These are phyloP conservation scores for Nerophis lumbriciformis DNA, from an alignment of 2,113 vertebrate species.

Conservation along the genomic window DNA sequence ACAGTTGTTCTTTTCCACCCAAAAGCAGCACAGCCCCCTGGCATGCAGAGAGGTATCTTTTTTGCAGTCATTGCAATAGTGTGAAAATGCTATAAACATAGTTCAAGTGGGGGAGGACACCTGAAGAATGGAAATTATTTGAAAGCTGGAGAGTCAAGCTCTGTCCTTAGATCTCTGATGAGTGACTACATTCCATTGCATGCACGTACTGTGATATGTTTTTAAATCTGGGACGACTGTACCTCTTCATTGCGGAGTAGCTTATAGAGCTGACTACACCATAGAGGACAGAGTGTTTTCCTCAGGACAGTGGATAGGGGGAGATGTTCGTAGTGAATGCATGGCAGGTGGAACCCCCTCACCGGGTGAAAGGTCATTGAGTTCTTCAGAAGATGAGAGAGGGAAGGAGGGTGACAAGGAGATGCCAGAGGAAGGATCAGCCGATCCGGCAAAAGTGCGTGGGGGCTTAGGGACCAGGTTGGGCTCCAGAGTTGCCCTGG, in stretches of 20 bases:
- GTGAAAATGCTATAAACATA: slow-evolving; percentile 63
- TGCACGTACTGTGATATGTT: slow-evolving; percentile 70
- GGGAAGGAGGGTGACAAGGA: slow-evolving; percentile 95
- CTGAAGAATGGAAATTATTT: slow-evolving; percentile 60
- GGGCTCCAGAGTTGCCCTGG: slow-evolving; percentile 90
- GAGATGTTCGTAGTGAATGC: slow-evolving; percentile 85
- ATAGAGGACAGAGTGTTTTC: slow-evolving; percentile 71
- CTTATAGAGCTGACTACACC: slow-evolving; percentile 56
- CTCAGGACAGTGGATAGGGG: slow-evolving; percentile 80
- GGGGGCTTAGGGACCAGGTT: slow-evolving; percentile 96
- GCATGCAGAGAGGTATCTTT: slow-evolving; percentile 68
- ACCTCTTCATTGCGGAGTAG: slow-evolving; percentile 29
- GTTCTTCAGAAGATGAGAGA: slow-evolving; percentile 92
- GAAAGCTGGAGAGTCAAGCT: slow-evolving; percentile 34
- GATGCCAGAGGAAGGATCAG: slow-evolving; percentile 95
- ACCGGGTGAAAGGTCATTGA: slow-evolving; percentile 89
- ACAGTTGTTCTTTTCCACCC: slow-evolving; percentile 60
- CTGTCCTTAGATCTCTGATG: slow-evolving; percentile 47
- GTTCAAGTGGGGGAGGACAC: slow-evolving; percentile 43
- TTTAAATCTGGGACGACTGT: slow-evolving; percentile 44
- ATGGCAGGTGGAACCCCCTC: slow-evolving; percentile 76
- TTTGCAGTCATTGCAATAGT: slow-evolving; percentile 62
- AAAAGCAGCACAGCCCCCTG: slow-evolving; percentile 66
- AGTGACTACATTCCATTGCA: slow-evolving; percentile 66
- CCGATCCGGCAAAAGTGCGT: slow-evolving; percentile 87